Percentiles rank a stretch among this genome's conserved stretches.
phyloP scores from a whole-genome alignment of 2,797 vertebrate species.

The Lacerta bilineata region DNA sequence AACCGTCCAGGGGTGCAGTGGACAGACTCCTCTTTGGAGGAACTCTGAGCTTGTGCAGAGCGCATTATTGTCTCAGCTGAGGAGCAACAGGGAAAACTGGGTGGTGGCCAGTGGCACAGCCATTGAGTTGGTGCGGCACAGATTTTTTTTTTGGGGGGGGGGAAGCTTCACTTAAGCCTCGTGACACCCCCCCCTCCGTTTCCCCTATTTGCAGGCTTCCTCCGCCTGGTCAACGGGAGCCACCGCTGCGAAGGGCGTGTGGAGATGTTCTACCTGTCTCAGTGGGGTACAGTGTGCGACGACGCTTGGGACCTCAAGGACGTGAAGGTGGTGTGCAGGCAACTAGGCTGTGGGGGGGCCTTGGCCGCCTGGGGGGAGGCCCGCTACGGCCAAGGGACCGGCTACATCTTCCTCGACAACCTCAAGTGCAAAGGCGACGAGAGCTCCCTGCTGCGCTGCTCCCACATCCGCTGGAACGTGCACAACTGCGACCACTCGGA shows the following conservation, averaged over 20 bases:
- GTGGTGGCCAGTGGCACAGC: too few species aligned
- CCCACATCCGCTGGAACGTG: conserved; percentile 93
- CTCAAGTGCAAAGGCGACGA: conserved; percentile 93
- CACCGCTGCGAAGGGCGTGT: conserved; percentile 93
- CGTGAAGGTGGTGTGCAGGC: conserved; percentile 88
- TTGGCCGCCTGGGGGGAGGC: conserved; percentile 82
- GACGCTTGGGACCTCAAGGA: conserved; percentile 95
- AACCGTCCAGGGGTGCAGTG: not conserved
- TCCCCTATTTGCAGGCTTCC: conserved; percentile 72
- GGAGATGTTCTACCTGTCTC: conserved; percentile 89
- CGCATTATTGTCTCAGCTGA: too few species aligned
- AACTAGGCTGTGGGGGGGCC: conserved; percentile 89
- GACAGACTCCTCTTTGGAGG: not conserved
- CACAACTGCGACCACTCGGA: conserved; percentile 98
- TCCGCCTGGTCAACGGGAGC: conserved; percentile 87
- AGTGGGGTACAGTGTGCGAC: conserved; percentile 96
- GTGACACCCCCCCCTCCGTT: too few species aligned
- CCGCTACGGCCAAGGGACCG: conserved; percentile 87
- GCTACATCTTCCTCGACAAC: conserved; percentile 94
- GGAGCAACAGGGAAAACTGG: too few species aligned
- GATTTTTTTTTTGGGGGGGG: too few species aligned
- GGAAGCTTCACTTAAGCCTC: too few species aligned
- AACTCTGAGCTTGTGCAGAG: too few species aligned
- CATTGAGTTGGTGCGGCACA: too few species aligned
- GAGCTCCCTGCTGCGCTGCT: conserved; percentile 87